These are phyloP conservation scores for Eilema griseolum DNA, from an alignment of 2,888 invertebrate genomes.

Conservation along the genomic window DNA sequence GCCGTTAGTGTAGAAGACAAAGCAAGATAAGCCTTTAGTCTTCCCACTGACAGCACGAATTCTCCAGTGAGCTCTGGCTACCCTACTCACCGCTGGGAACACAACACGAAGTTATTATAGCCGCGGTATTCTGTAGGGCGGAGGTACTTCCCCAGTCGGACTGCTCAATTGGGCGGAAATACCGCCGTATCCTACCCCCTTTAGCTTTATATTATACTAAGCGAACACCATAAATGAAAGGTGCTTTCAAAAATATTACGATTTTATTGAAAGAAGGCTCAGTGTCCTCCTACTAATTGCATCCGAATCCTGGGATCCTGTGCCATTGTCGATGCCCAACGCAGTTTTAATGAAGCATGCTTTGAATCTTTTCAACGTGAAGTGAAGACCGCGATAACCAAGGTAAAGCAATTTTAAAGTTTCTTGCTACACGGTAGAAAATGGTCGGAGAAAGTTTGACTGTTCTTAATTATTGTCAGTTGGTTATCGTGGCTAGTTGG, in stretches of 20 bases:
- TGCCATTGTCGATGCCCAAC: constrained; percentile 71
- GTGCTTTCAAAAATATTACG: constrained; percentile 38
- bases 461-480: constrained; percentile 73
- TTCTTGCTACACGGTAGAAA: constrained; percentile 68
- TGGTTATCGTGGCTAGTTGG: constrained; percentile 63
- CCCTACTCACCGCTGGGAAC: too few species aligned
- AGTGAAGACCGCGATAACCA: constrained; percentile 62
- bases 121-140: too few species aligned
- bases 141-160: too few species aligned
- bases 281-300: constrained; percentile 69
- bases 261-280: constrained; percentile 34
- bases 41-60: too few species aligned
- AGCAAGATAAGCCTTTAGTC: too few species aligned
- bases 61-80: too few species aligned
- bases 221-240: constrained; percentile 24
- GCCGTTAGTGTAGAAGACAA: too few species aligned
- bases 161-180: too few species aligned
- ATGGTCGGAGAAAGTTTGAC: constrained; percentile 67
- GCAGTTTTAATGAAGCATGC: constrained; percentile 80
- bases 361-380: constrained; percentile 73
- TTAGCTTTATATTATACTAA: not conserved
- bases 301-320: constrained; percentile 69
- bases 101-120: too few species aligned
- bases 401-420: constrained; percentile 77
- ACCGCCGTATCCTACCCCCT: too few species aligned